Evolutionary conservation across 2,113 vertebrate species (phyloP).

Genomic region (Centropus unirufus): DNA sequence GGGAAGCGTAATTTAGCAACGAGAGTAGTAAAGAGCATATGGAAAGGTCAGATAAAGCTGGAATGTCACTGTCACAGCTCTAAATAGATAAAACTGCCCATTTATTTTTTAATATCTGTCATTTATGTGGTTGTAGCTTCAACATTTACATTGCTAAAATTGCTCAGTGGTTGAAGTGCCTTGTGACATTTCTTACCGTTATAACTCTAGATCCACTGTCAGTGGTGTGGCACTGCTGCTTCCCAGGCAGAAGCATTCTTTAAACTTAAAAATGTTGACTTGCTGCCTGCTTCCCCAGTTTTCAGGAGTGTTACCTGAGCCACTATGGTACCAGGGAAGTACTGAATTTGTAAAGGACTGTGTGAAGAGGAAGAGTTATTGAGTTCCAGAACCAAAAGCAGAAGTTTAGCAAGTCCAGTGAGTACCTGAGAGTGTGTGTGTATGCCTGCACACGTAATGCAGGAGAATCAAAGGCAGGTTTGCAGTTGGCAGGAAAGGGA

Average conservation of each 20-base stretch:
- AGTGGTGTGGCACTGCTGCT: background rate
- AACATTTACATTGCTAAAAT: conserved; percentile 32
- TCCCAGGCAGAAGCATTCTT: background rate
- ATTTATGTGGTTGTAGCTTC: background rate
- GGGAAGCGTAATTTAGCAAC: conserved; percentile 29
- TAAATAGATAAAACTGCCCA: background rate
- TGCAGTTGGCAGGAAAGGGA: background rate
- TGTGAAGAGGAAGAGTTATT: background rate
- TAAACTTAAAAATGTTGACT: background rate
- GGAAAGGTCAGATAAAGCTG: conserved; percentile 61
- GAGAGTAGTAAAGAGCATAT: conserved; percentile 21
- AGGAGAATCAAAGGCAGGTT: background rate
- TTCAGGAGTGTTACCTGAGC: background rate
- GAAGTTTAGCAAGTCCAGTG: background rate
- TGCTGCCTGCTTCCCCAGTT: background rate
- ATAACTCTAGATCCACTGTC: background rate
- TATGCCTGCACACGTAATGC: rapidly evolving
- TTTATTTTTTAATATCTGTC: background rate
- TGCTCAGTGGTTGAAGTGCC: background rate
- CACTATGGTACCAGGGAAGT: background rate
- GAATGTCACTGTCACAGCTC: conserved; percentile 21
- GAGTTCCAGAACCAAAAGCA: background rate
- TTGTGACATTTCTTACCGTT: background rate
- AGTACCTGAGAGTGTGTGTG: background rate
- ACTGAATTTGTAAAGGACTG: background rate